Percentiles rank a stretch among this genome's conserved stretches.
Conservation (phyloP, 1,140 invertebrate genomes). For the Diploscapter pachys region DNA sequence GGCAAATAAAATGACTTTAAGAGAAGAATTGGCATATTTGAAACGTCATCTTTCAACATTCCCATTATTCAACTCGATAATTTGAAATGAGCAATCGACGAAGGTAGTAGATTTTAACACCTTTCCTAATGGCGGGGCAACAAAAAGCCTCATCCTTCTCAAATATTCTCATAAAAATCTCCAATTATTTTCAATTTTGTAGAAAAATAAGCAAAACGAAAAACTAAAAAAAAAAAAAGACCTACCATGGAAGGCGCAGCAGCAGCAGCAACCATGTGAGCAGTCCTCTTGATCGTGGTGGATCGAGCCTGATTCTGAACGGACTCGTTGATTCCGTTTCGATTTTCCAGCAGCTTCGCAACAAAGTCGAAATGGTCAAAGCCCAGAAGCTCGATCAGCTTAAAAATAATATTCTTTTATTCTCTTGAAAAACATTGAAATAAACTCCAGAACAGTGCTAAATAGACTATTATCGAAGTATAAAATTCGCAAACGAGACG, state of each 20-base stretch:
- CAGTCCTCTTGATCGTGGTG: not conserved
- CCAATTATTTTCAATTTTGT: conserved; percentile 25
- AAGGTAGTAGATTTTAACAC: too few relatives aligned
- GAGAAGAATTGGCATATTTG: too few relatives aligned
- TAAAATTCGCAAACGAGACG: conserved; percentile 21
- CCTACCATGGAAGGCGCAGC: too few relatives aligned
- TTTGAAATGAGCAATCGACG: too few relatives aligned
- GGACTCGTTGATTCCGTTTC: conserved; percentile 53
- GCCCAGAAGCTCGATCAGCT: conserved; percentile 79
- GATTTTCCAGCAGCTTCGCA: conserved; percentile 72
- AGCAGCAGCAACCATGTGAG: too few relatives aligned
- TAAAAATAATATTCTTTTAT: conserved; percentile 40
- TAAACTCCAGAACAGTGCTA: conserved; percentile 7
- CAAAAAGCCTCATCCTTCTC: conserved; percentile 1
- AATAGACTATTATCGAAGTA: conserved; percentile 22
- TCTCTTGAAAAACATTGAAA: conserved; percentile 30
- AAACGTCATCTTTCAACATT: too few relatives aligned
- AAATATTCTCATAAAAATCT: conserved; percentile 27
- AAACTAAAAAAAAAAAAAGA: too few relatives aligned
- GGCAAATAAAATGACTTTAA: not conserved
- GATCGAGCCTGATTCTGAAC: not conserved
- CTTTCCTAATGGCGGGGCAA: too few relatives aligned
- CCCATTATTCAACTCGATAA: too few relatives aligned
- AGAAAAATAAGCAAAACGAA: too few relatives aligned
- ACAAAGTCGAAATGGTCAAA: conserved; percentile 83